phyloP scores from a whole-genome alignment of 2,113 vertebrate species.

The Australoheros scitulus region DNA sequence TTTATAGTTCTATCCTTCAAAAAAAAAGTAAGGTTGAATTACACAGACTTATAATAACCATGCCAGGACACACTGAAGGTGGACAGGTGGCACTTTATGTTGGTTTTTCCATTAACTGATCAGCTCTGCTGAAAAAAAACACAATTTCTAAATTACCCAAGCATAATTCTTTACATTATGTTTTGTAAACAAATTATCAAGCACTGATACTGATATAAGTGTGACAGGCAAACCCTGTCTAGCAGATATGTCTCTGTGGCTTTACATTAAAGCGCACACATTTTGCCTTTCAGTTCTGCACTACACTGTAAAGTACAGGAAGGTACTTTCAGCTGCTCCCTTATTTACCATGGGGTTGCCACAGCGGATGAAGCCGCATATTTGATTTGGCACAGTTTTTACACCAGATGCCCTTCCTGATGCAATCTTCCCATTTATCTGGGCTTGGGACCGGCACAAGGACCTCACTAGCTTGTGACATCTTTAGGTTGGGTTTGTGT shows the following conservation, averaged over 20 bases:
- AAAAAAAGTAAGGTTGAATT: neutral
- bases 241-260: neutral
- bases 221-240: neutral
- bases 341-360: neutral
- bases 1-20: neutral
- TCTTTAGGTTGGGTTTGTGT: neutral
- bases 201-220: neutral
- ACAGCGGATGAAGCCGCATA: neutral
- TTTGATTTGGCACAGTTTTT: constrained; percentile 6
- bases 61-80: neutral
- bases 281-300: neutral
- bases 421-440: neutral
- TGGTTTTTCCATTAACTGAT: neutral
- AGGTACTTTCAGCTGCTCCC: neutral
- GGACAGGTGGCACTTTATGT: neutral
- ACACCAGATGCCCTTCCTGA: neutral
- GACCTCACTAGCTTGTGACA: neutral
- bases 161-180: neutral
- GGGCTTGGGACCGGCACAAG: neutral
- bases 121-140: neutral
- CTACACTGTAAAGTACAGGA: neutral
- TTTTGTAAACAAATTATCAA: neutral
- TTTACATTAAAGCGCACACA: constrained; percentile 1
- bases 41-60: neutral
- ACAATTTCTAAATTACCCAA: neutral